Base-by-base conservation (phyloP, 2,113 vertebrate genomes). In the Phrynosoma platyrhinos region DNA sequence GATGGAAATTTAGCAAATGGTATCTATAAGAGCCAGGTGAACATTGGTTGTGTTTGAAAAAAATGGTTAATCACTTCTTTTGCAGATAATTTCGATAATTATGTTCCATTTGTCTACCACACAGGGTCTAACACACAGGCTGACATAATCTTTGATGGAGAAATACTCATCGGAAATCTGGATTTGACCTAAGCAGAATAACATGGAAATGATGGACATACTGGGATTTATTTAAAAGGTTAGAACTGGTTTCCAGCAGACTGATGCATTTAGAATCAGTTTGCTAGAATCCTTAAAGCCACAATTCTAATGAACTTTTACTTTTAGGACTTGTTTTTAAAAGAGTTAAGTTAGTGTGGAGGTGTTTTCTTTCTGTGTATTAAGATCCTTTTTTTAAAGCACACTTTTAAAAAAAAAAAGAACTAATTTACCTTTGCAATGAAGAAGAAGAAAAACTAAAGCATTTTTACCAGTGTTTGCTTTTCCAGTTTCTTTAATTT, bases 401-500 rank as follows among this genome's bases (percentile, higher is more conserved):
- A 78, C 53, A 25, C 53, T 81, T 69, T 87, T 93, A 88, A 94
- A 91, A 87, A 88, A 94, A 91, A 87, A 64, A 62, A 90, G 82
- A 66, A 47, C 89, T 42, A 83, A 89, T 92, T 94, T 90, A 94
- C 94, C 86, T 89, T 86, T 86, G 25, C 21, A 2, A 69, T 42
- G 27, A 58, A 55, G 62, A 75, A 94, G 93, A 91, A 92, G 94
- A 80, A 87, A 94, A 82, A 87, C 83, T 86, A 87, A 92, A 87
- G 89, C 12, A 2, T 92, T 94, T 95, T 94, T 88, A 96, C 96
- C 96, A 93, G 87, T 97, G 95, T 98, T 98, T 98, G 96, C 95
- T 94, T 98, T 98, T 97, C 97, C 95, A 98, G 97, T 97, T 98
- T 98, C 96, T 95, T 96, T 98, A 98, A 98, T 98, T 97, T 62